Percentiles rank a stretch among this genome's conserved stretches.
phyloP scores from a whole-genome alignment of 2,888 invertebrate species.

The Luffia ferchaultella region DNA sequence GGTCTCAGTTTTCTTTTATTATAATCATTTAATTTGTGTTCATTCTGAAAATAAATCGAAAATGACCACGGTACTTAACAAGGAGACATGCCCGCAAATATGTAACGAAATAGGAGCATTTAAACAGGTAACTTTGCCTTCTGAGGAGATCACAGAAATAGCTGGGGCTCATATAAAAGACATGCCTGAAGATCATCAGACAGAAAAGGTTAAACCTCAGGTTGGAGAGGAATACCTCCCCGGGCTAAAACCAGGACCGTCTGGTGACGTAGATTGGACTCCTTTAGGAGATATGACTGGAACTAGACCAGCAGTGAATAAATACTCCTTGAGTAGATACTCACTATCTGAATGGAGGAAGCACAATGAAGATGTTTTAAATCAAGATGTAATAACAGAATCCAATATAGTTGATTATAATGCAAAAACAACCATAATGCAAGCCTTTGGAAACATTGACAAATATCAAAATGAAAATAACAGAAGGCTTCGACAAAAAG shows the following conservation, averaged over 20 bases:
- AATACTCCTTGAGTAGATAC: conserved; percentile 77
- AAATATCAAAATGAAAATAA: conserved; percentile 75
- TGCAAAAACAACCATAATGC: conserved; percentile 69
- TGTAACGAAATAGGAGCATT: conserved; percentile 45
- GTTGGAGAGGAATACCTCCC: conserved; percentile 23
- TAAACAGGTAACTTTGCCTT: conserved; percentile 28
- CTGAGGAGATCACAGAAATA: conserved; percentile 16
- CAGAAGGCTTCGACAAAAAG: conserved; percentile 70
- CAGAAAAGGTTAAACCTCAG: neutral
- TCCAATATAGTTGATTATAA: conserved; percentile 68
- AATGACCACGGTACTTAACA: conserved; percentile 34
- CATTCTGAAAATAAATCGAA: neutral
- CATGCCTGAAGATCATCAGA: neutral
- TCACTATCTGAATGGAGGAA: conserved; percentile 78
- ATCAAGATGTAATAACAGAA: conserved; percentile 54
- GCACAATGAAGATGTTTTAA: conserved; percentile 62
- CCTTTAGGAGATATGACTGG: conserved; percentile 75
- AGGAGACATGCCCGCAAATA: conserved; percentile 36
- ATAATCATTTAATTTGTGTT: no score
- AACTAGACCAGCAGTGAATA: conserved; percentile 76
- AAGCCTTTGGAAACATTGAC: conserved; percentile 71
- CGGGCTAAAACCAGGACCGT: conserved; percentile 68
- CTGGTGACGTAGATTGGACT: conserved; percentile 78
- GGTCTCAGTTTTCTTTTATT: no score
- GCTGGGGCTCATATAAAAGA: neutral